Base-by-base conservation (phyloP, 2,797 vertebrate species). In the Odontamblyopus rebecca region DNA sequence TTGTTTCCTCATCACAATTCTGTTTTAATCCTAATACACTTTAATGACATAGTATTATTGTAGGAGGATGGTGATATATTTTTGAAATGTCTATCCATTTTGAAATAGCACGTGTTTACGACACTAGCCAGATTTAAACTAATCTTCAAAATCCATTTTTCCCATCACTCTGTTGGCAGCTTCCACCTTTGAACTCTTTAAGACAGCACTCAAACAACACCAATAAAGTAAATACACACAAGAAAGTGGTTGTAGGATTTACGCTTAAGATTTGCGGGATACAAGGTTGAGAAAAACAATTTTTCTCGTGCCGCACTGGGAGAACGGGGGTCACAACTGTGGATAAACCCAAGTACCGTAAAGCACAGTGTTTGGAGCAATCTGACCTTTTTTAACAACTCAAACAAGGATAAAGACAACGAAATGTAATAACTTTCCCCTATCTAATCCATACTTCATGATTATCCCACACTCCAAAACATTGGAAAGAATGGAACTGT, bases 371-470 rank as follows among this genome's bases (percentile, higher is more conserved):
- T 88, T 87, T 79, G 72, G 73, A 86, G 87, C 87, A 87, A 85
- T 74, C 85, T 84, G 81, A 82, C 79, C 86, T 89, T 88, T 88
- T 69, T 71, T 79, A 74, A 87, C 83, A 85, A 87, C 89, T 89
- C 83, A 89, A 90, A 91, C 86, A 90, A 83, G 84, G 85, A 90
- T 91, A 87, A 89, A 91, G 91, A 90, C 86, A 89, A 87, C 86
- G 88, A 82, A 91, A 88, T 81, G 86, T 91, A 91, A 90, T 91
- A 90, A 89, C 89, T 85, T 86, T 88, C 82, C 80, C 69, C 84
- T 78, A 80, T 87, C 86, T 85, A 82, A 91, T 92, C 89, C 89
- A 91, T 90, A 91, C 90, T 91, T 90, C 87, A 87, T 88, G 85
- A 90, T 92, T 90, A 90, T 90, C 90, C 89, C 82, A 89, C 77